Percentiles rank a stretch among this genome's conserved stretches.
These are phyloP conservation scores for Drosophila saltans DNA, from an alignment of 1,140 invertebrate genomes.

Conservation along the genomic window DNA sequence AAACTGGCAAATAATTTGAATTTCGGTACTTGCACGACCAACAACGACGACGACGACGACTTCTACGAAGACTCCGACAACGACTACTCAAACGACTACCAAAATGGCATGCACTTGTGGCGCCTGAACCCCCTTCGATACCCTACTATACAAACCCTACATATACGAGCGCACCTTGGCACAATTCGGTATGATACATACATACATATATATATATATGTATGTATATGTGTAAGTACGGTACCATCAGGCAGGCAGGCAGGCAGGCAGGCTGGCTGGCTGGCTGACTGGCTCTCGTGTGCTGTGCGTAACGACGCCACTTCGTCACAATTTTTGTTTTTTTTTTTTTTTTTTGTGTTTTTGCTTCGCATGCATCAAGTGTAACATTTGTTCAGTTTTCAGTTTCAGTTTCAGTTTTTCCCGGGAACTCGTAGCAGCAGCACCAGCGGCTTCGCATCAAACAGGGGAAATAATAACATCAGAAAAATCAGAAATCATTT, in stretches of 20 bases:
- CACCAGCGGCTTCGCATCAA: conserved; percentile 14
- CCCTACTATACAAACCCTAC: background rate
- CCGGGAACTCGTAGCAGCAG: conserved; percentile 77
- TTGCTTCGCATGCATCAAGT: conserved; percentile 77
- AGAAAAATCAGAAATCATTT: conserved; percentile 16
- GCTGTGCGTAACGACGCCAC: background rate
- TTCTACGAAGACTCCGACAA: background rate
- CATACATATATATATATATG: too few species aligned
- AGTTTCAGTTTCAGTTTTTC: conserved; percentile 69
- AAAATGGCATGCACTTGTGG: conserved; percentile 68
- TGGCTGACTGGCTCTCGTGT: background rate
- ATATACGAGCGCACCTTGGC: conserved; percentile 17
- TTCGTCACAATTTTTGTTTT: background rate
- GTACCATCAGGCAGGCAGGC: background rate
- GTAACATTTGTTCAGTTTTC: conserved; percentile 55
- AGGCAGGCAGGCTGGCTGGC: too few species aligned
- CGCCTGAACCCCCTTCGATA: conserved; percentile 21
- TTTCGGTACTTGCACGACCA: conserved; percentile 21
- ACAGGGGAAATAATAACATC: conserved; percentile 11
- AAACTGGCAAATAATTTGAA: conserved; percentile 37
- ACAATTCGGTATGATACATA: conserved; percentile 30
- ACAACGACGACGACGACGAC: background rate
- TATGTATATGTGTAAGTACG: background rate
- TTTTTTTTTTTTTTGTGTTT: background rate
- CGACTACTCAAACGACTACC: background rate